Conservation (phyloP, 2,888 invertebrate species). For the Tachina fera region DNA sequence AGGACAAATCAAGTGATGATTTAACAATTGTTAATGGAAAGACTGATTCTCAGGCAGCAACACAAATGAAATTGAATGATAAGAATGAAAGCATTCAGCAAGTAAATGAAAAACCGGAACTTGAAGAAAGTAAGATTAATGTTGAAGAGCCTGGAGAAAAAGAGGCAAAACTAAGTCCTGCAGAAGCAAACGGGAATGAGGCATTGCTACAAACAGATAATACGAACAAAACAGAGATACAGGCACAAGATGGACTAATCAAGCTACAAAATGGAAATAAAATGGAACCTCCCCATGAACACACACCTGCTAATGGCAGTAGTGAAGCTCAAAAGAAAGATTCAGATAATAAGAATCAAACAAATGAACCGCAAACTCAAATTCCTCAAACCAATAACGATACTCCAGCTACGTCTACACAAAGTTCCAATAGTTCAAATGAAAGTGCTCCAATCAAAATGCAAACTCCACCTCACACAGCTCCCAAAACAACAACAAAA, state of each 20-base stretch:
- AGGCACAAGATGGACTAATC: not conserved
- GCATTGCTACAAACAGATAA: not conserved
- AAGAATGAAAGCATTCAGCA: not conserved
- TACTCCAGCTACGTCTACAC: not conserved
- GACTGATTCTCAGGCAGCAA: conserved; percentile 14
- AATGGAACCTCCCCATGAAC: conserved; percentile 17
- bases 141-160: not conserved
- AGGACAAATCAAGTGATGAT: conserved; percentile 10
- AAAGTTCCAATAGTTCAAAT: not conserved
- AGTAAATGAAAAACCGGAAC: not conserved
- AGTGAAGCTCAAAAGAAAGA: conserved; percentile 1
- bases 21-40: conserved; percentile 69
- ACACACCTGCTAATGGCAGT: not conserved
- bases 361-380: not conserved
- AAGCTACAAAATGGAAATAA: not conserved
- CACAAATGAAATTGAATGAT: conserved; percentile 53
- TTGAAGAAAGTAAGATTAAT: not conserved
- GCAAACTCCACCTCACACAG: conserved; percentile 11
- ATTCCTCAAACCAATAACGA: not conserved
- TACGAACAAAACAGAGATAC: not conserved
- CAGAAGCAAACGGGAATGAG: not conserved
- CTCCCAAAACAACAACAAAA: conserved; percentile 14
- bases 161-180: not conserved
- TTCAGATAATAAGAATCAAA: not conserved
- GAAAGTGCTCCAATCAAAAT: not conserved